Percentiles rank a stretch among this genome's conserved stretches.
Conservation (phyloP, 2,888 invertebrate genomes). For the Dascillus cervinus region DNA sequence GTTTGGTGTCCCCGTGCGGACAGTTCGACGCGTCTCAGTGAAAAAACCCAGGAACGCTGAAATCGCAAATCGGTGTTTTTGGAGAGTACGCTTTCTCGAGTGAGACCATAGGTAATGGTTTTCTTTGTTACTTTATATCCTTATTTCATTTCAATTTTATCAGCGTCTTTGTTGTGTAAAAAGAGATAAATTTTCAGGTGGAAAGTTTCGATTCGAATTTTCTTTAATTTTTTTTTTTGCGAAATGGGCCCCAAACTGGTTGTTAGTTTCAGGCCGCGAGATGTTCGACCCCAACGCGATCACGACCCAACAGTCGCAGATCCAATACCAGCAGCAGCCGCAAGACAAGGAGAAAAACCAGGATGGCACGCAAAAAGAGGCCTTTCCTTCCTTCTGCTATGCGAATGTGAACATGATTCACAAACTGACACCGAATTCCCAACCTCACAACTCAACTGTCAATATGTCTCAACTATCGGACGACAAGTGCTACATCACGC, state of each 20-base stretch:
- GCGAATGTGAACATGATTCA: conserved; percentile 61
- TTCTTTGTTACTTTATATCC: conserved; percentile 43
- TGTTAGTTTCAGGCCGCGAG: conserved; percentile 1
- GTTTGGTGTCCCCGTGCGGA: background rate
- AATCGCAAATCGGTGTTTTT: conserved; percentile 27
- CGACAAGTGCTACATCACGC: conserved; percentile 69
- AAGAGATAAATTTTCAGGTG: conserved; percentile 38
- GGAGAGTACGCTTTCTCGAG: conserved; percentile 26
- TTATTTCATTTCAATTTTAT: conserved; percentile 44
- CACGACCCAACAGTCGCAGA: conserved; percentile 39
- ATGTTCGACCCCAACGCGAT: conserved; percentile 44
- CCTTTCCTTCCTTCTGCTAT: conserved; percentile 66
- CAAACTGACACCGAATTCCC: conserved; percentile 43
- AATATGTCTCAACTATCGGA: conserved; percentile 63
- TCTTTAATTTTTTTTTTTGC: conserved; percentile 9
- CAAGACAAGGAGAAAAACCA: conserved; percentile 30
- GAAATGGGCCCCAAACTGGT: background rate
- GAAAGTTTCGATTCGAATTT: background rate
- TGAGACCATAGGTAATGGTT: conserved; percentile 40
- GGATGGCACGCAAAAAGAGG: conserved; percentile 36
- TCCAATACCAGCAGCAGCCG: conserved; percentile 34
- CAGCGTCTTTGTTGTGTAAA: conserved; percentile 44
- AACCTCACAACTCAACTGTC: conserved; percentile 43
- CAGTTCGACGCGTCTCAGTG: conserved; percentile 4
- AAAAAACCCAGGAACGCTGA: conserved; percentile 7